Evolutionary conservation across 2,888 invertebrate species (phyloP), one percentile per base, ranked within the genome.

Genomic region (Rhingia campestris): DNA sequence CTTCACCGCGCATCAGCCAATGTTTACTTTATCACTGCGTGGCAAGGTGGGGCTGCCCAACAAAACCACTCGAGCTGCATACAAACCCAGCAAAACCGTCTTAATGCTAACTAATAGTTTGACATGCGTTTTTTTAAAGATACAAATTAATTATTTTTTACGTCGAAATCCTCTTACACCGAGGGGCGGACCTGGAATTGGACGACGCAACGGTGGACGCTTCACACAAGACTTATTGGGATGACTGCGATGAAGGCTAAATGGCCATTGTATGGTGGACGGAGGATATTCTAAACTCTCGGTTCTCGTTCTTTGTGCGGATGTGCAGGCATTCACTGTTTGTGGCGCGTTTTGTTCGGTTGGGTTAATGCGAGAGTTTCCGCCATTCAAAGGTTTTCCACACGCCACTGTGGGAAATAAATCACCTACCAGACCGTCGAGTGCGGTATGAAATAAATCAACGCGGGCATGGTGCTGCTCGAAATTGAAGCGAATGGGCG

Each of bases 51-150:
- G 81, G 77, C 77, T 39, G 56, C 43, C 51, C 53, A 61, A 58
- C 75, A 43, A 49, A 75, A 37, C 73, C 73, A 74, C 79, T 73
- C 33, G 7, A 35, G 30, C 22, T 30, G 4, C 10, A 12, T 4
- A 6, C 63, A 45, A 72, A 12, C 64, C 22, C 10, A 32, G 54
- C 69, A 33, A 45, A 63, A 58, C 75, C 73, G 12, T 67, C 82
- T 79, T 82, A 82, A 79, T 82, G 82, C 82, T 82, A 82, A 82
- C 82, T 82, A 82, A 82, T 82, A 79, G 82, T 79, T 82, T 82
- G 79, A 82, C 82, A 82, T 82, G 82, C 58, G 79, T 73, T 82
- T 82, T 73, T 82, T 82, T 72, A 67, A 82, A 79, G 82, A 82
- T 82, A 82, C 82, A 79, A 79, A 82, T 82, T 82, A 79, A 82